Percentiles rank a stretch among this genome's conserved stretches.
Evolutionary conservation across 2,888 invertebrate genomes (phyloP).

Genomic region (Nemotelus nigrinus): DNA sequence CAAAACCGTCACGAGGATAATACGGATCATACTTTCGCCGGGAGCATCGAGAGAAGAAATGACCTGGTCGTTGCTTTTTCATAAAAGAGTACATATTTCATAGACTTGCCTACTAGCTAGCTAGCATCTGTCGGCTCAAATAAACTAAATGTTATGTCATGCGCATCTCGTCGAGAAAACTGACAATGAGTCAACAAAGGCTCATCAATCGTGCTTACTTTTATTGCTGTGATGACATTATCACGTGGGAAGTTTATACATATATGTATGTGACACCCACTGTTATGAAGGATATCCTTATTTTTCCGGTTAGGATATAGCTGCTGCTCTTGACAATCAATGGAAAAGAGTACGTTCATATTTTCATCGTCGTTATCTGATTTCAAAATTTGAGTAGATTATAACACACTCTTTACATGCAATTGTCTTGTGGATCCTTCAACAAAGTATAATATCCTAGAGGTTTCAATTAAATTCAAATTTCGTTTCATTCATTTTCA

Average conservation of each 20-base stretch:
- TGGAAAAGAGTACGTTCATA: too few relatives aligned
- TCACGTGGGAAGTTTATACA: constrained; percentile 21
- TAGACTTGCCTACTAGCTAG: background rate
- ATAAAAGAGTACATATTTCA: background rate
- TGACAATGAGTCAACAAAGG: background rate
- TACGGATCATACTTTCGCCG: constrained; percentile 20
- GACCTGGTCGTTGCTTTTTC: background rate
- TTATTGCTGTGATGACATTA: constrained; percentile 36
- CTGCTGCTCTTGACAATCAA: too few relatives aligned
- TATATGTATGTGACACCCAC: background rate
- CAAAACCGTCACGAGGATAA: constrained; percentile 16
- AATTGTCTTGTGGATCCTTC: too few relatives aligned
- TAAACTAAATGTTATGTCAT: constrained; percentile 26
- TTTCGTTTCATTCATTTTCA: too few relatives aligned
- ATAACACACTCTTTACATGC: too few relatives aligned
- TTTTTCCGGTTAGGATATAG: background rate
- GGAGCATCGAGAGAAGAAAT: background rate
- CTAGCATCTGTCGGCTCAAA: constrained; percentile 17
- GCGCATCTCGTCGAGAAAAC: background rate
- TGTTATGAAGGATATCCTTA: background rate
- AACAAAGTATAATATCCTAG: too few relatives aligned
- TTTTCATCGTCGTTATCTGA: too few relatives aligned
- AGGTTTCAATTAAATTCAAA: too few relatives aligned
- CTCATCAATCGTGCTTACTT: constrained; percentile 37
- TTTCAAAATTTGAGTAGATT: too few relatives aligned